phyloP scores from a whole-genome alignment of 2,888 invertebrate species.

The Coecobrya sp. region DNA sequence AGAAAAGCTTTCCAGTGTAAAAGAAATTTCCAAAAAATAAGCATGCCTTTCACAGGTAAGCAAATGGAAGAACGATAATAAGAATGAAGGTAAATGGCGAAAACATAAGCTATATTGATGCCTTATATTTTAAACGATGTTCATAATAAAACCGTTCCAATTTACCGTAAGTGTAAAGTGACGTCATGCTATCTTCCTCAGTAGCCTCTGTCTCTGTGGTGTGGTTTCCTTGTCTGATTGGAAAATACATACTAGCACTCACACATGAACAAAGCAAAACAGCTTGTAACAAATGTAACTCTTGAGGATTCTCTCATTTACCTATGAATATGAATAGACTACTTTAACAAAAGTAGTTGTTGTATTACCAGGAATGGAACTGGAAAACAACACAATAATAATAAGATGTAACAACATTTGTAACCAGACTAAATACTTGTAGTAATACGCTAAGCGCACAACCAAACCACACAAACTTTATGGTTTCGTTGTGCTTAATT shows the following conservation, averaged over 20 bases:
- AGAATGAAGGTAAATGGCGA: neutral
- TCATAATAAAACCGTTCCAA: neutral
- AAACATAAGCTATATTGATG: neutral
- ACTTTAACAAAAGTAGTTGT: neutral
- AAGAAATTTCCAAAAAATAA: neutral
- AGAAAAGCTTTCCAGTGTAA: neutral
- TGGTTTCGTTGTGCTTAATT: conserved; percentile 41
- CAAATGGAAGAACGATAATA: neutral
- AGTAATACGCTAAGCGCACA: conserved; percentile 6
- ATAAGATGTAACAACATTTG: conserved; percentile 7
- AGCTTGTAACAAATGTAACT: conserved; percentile 74
- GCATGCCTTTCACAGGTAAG: neutral
- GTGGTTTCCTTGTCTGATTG: neutral
- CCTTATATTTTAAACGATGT: neutral
- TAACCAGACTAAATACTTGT: neutral
- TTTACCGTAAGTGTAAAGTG: conserved; percentile 4
- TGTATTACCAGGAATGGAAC: neutral
- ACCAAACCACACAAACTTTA: conserved; percentile 27
- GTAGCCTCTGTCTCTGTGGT: neutral
- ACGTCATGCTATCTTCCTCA: conserved; percentile 5
- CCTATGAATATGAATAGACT: conserved; percentile 68
- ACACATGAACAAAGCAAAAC: conserved; percentile 65
- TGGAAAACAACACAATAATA: conserved; percentile 40
- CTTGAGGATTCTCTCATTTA: conserved; percentile 75
- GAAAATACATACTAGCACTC: neutral